Conservation (phyloP, 2,113 vertebrate species). For the Lepus timidus region DNA sequence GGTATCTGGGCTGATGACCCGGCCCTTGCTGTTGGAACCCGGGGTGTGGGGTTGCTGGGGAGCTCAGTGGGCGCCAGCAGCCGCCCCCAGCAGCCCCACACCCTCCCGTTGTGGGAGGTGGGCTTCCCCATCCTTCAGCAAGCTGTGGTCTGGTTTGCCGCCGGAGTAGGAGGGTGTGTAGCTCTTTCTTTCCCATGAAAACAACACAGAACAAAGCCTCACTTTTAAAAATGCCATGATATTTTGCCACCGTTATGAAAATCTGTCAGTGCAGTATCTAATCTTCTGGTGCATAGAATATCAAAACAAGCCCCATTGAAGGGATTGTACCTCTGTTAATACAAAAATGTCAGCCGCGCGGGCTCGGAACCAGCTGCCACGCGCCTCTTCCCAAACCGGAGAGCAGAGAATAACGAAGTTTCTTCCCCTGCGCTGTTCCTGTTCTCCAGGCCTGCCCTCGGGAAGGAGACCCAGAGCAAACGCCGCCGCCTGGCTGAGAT, state of each 20-base stretch:
- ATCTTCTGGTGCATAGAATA: slow-evolving; percentile 85
- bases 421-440: slow-evolving; percentile 71
- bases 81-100: too few relatives aligned
- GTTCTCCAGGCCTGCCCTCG: slow-evolving; percentile 85
- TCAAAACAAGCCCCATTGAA: slow-evolving; percentile 84
- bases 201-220: slow-evolving; percentile 89
- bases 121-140: too few relatives aligned
- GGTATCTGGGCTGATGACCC: too few relatives aligned
- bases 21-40: too few relatives aligned
- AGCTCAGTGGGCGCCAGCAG: too few relatives aligned
- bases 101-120: too few relatives aligned
- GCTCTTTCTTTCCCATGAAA: slow-evolving; percentile 73
- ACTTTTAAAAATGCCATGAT: slow-evolving; percentile 86
- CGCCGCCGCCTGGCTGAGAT: slow-evolving; percentile 84
- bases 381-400: slow-evolving; percentile 71
- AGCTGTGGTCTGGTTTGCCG: slow-evolving; percentile 76
- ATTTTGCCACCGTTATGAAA: slow-evolving; percentile 88
- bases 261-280: slow-evolving; percentile 86
- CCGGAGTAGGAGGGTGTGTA: slow-evolving; percentile 57
- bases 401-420: slow-evolving; percentile 66
- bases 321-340: slow-evolving; percentile 75
- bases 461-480: slow-evolving; percentile 78
- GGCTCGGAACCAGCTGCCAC: slow-evolving; percentile 58
- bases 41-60: too few relatives aligned
- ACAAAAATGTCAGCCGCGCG: slow-evolving; percentile 67